These are phyloP conservation scores for Amblyopsis rosae DNA, from an alignment of 2,113 vertebrate species.

Conservation along the genomic window DNA sequence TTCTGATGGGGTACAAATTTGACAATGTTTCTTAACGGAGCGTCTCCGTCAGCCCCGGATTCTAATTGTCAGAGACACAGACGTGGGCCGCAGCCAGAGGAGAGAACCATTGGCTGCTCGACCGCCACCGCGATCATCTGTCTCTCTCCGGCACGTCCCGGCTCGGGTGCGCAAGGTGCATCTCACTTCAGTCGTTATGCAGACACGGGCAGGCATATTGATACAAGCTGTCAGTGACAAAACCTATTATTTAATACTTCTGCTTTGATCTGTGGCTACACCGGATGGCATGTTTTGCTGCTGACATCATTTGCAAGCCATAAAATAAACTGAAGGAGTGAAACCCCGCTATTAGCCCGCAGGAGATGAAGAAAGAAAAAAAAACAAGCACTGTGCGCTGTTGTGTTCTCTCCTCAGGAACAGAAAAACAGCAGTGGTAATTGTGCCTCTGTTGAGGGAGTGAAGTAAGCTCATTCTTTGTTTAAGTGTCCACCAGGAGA, in stretches of 20 bases:
- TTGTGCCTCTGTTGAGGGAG: constrained; percentile 70
- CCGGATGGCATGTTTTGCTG: constrained; percentile 47
- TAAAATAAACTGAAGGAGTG: constrained; percentile 38
- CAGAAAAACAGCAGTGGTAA: constrained; percentile 71
- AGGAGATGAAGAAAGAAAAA: constrained; percentile 31
- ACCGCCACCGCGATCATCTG: constrained; percentile 67
- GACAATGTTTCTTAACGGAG: constrained; percentile 75
- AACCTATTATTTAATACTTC: constrained; percentile 53
- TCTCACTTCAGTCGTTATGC: constrained; percentile 52
- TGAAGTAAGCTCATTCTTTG: constrained; percentile 64
- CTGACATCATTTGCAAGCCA: constrained; percentile 51
- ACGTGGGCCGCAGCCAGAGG: constrained; percentile 59
- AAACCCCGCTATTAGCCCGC: constrained; percentile 63
- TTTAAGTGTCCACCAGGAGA: constrained; percentile 75
- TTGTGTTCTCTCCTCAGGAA: constrained; percentile 67
- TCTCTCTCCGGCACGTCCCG: constrained; percentile 50
- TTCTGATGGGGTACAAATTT: constrained; percentile 72
- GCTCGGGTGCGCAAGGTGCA: constrained; percentile 45
- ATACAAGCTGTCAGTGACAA: constrained; percentile 55
- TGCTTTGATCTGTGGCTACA: constrained; percentile 62
- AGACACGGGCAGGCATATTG: constrained; percentile 49
- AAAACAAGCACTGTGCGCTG: constrained; percentile 26
- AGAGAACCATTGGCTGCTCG: constrained; percentile 57
- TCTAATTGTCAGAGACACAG: constrained; percentile 74
- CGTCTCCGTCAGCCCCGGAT: constrained; percentile 65